Conservation (phyloP, 2,888 invertebrate species). For the Cybosia mesomella region DNA sequence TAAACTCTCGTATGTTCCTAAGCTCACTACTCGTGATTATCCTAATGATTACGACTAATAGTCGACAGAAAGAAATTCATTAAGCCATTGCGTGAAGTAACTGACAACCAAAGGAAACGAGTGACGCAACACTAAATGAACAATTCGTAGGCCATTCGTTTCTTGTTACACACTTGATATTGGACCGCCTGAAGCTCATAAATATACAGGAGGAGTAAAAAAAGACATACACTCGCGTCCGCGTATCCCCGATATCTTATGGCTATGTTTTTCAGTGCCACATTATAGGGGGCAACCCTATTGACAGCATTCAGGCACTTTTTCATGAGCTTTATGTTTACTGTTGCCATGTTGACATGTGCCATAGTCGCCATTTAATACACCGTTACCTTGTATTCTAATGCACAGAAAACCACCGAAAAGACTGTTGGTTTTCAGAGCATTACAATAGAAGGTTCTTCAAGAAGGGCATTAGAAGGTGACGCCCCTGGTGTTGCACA, state of each 20-base stretch:
- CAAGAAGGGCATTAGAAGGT: no score
- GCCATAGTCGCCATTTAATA: no score
- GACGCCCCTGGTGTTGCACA: no score
- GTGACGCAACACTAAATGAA: constrained; percentile 40
- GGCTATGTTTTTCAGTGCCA: neutral
- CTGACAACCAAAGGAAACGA: constrained; percentile 29
- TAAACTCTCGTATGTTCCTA: neutral
- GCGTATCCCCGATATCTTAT: neutral
- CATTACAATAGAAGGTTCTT: no score
- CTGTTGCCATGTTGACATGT: neutral
- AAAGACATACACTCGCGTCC: neutral
- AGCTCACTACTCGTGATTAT: neutral
- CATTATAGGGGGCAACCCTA: neutral
- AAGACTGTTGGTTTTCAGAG: no score
- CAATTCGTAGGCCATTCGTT: constrained; percentile 26
- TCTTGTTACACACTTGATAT: neutral
- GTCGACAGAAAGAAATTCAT: neutral
- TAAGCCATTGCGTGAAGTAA: neutral
- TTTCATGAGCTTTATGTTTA: neutral
- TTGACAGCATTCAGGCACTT: neutral
- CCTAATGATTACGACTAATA: neutral
- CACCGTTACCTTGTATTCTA: no score
- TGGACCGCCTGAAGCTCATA: constrained; percentile 1
- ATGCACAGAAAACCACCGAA: no score
- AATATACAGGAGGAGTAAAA: neutral